Percentiles rank a stretch among this genome's conserved stretches.
These are phyloP conservation scores for Acrocephalus arundinaceus DNA, from an alignment of 2,113 vertebrate genomes.

Conservation along the genomic window DNA sequence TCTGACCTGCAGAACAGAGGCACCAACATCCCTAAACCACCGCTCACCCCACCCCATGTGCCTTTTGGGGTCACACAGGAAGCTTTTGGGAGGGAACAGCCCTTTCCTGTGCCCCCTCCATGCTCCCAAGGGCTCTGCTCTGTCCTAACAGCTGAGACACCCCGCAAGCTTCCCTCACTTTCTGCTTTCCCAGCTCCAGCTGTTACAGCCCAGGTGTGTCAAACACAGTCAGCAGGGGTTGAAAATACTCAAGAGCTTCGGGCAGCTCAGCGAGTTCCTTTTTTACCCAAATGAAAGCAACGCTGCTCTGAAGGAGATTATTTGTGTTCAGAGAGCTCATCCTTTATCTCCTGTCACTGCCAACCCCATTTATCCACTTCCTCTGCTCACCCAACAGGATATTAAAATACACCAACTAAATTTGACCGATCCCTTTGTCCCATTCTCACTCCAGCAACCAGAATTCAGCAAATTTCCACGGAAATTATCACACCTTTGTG, in stretches of 20 bases:
- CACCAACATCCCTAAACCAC: neutral
- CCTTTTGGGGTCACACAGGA: neutral
- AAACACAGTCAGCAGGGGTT: neutral
- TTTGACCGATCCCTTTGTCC: neutral
- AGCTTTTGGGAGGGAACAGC: neutral
- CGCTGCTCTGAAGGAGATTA: rapidly evolving
- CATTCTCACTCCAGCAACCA: neutral
- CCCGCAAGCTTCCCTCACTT: rapidly evolving
- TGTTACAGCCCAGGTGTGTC: neutral
- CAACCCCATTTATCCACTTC: neutral
- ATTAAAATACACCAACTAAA: neutral
- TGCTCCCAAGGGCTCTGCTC: neutral
- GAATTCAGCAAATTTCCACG: neutral
- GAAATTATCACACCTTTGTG: neutral
- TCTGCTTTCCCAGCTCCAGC: neutral
- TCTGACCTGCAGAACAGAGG: neutral
- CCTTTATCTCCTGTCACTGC: neutral
- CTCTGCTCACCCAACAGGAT: neutral
- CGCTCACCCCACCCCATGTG: rapidly evolving
- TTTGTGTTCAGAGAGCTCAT: neutral
- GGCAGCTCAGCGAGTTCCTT: neutral
- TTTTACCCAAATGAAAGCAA: neutral
- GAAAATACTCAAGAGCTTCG: neutral
- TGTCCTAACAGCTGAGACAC: neutral
- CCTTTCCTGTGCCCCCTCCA: neutral